Base-by-base conservation (phyloP, 1,140 invertebrate genomes). In the Liolophura sinensis region DNA sequence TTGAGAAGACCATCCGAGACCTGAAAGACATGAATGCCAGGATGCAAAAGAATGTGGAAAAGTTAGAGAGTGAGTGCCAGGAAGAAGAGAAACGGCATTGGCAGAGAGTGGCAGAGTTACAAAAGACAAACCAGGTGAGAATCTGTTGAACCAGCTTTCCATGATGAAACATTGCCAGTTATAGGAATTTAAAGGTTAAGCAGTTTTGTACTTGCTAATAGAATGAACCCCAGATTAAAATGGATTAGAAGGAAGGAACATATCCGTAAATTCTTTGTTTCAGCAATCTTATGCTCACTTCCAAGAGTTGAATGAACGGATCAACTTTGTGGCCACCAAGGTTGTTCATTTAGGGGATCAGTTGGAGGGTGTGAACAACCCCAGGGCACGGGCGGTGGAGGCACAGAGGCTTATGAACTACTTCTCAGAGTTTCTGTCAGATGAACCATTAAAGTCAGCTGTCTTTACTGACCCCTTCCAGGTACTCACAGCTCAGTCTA, bases 291-390 rank as follows among this genome's bases (percentile, higher is more conserved):
- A 95, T 62, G 90, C 90, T 69, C 90, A 92, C 73, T 97, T 97
- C 84, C 92, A 96, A 86, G 91, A 95, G 71, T 83, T 99, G 27
- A 96, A 98, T 86, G 93, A 95, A 78, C 91, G 96, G 80, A 98
- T 99, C 72, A 98, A 97, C 78, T 91, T 92, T 75, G 96, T 99
- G 56, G 96, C 96, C 0, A 96, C 95, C 0, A 96, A 98, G 86
- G 97, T 99, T 20, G 90, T 99, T 59, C 96, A 99, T 87, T 88
- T 99, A 18, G 97, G 97, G 0, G 96, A 99, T 84, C 97, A 99
- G 78, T 85, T 99, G 40, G 96, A 98, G 82, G 96, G 93, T 77
- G 95, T 98, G 0, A 96, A 99, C 85, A 95, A 92, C 0, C 97
- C 97, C 0, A 86, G 97, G 75, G 91, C 95, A 58, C 87, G 96